Percentiles rank a stretch among this genome's conserved stretches.
Evolutionary conservation across 2,888 invertebrate genomes (phyloP).

Genomic region (Craniophora ligustri): DNA sequence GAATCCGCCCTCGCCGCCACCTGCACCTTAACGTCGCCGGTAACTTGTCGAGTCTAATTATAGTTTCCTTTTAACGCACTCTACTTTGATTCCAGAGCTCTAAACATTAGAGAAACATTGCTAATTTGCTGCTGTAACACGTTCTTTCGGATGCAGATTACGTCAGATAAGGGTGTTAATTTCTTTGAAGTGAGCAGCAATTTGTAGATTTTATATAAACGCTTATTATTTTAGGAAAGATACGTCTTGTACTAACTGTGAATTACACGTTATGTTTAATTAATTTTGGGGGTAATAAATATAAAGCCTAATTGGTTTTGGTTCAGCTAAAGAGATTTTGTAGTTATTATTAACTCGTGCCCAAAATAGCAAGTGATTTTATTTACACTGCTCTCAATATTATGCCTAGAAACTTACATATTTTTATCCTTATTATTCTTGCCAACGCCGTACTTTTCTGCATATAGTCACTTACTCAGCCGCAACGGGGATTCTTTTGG

Average conservation of each 20-base stretch:
- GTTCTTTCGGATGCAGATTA: slow-evolving; percentile 50
- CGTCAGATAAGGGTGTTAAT: slow-evolving; percentile 21
- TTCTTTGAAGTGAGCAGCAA: slow-evolving; percentile 6
- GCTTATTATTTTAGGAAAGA: too few relatives aligned
- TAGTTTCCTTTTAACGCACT: slow-evolving; percentile 75
- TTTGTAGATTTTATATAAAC: slow-evolving; percentile 3
- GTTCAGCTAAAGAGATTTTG: too few relatives aligned
- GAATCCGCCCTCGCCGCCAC: slow-evolving; percentile 42
- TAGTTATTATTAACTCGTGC: slow-evolving; percentile 28
- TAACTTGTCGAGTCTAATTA: slow-evolving; percentile 77
- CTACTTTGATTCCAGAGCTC: slow-evolving; percentile 71
- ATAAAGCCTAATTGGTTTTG: too few relatives aligned
- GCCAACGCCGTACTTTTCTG: not conserved
- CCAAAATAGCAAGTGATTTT: slow-evolving; percentile 15
- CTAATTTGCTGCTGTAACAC: slow-evolving; percentile 61
- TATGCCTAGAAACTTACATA: slow-evolving; percentile 10
- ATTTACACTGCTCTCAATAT: slow-evolving; percentile 14
- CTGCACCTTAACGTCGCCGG: slow-evolving; percentile 49
- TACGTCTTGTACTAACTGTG: not conserved
- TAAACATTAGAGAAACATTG: slow-evolving; percentile 71
- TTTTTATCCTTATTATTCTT: slow-evolving; percentile 2
- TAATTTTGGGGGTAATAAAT: too few relatives aligned
- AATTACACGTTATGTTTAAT: too few relatives aligned
- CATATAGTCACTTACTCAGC: not conserved
- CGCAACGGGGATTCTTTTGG: not conserved